phyloP scores from a whole-genome alignment of 1,140 invertebrate species.

The Eueides isabella region DNA sequence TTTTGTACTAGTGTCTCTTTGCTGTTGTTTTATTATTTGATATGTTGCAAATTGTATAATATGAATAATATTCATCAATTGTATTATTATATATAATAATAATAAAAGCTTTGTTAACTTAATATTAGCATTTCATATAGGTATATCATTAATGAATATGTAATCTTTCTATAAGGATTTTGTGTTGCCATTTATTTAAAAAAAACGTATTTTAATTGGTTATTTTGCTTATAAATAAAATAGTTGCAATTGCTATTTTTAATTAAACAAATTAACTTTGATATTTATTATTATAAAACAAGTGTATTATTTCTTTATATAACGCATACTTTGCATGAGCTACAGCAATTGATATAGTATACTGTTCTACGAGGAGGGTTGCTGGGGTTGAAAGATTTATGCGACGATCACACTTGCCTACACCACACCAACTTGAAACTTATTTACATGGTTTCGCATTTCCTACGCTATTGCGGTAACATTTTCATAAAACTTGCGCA shows the following conservation, averaged over 20 bases:
- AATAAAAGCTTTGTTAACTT: too few species aligned
- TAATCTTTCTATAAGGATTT: not conserved
- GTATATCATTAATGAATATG: not conserved
- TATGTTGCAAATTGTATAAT: not conserved
- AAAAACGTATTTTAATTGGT: not conserved
- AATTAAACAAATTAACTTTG: not conserved
- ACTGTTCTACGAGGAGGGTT: constrained; percentile 10
- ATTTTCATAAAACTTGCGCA: constrained; percentile 6
- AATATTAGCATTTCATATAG: constrained; percentile 2
- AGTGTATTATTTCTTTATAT: not conserved
- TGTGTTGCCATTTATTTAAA: not conserved
- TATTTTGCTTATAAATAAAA: too few species aligned
- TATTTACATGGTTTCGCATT: constrained; percentile 45
- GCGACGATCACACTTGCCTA: constrained; percentile 56
- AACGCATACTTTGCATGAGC: constrained; percentile 7
- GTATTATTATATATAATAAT: too few species aligned
- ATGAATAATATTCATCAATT: too few species aligned
- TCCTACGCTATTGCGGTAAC: constrained; percentile 35
- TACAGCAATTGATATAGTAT: constrained; percentile 20
- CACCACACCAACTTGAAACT: constrained; percentile 48
- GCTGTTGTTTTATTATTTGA: not conserved
- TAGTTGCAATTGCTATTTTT: too few species aligned
- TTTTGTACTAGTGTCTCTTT: not conserved
- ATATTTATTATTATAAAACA: too few species aligned
- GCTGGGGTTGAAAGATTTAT: constrained; percentile 60